Evolutionary conservation across 1,140 invertebrate species (phyloP).

Genomic region (Hirudo medicinalis): DNA sequence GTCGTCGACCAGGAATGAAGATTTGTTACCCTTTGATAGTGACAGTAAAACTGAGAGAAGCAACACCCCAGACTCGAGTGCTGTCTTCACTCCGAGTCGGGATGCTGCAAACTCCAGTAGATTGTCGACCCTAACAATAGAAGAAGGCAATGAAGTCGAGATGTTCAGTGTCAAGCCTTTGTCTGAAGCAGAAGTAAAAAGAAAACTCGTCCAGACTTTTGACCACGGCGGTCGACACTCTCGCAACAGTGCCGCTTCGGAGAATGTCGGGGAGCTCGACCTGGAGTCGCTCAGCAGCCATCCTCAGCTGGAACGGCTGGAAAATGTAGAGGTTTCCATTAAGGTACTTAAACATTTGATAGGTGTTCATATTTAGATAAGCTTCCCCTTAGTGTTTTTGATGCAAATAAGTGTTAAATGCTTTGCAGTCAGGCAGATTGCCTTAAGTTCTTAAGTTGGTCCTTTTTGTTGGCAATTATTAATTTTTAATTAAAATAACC

Average conservation of each 20-base stretch:
- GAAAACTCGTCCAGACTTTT: neutral
- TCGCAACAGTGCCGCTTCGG: neutral
- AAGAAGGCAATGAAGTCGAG: neutral
- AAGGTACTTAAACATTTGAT: conserved; percentile 9
- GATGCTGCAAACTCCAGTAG: neutral
- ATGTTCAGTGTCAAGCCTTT: conserved; percentile 1
- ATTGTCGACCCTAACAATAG: neutral
- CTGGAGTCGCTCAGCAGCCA: neutral
- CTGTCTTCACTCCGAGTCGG: neutral
- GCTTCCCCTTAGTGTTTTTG: no score
- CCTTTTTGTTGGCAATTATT: neutral
- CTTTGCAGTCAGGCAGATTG: neutral
- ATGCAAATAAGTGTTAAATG: neutral
- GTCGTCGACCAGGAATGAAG: conserved; percentile 7
- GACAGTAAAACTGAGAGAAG: neutral
- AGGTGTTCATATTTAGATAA: neutral
- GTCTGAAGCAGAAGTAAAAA: neutral
- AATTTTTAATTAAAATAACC: conserved; percentile 1
- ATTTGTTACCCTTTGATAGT: neutral
- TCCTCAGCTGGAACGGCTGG: conserved; percentile 12
- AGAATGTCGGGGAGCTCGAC: neutral
- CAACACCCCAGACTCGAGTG: neutral
- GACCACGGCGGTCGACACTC: neutral
- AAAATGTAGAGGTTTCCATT: conserved; percentile 10
- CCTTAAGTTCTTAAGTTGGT: no score